phyloP scores from a whole-genome alignment of 2,113 vertebrate genomes.

The Platysternon megacephalum region DNA sequence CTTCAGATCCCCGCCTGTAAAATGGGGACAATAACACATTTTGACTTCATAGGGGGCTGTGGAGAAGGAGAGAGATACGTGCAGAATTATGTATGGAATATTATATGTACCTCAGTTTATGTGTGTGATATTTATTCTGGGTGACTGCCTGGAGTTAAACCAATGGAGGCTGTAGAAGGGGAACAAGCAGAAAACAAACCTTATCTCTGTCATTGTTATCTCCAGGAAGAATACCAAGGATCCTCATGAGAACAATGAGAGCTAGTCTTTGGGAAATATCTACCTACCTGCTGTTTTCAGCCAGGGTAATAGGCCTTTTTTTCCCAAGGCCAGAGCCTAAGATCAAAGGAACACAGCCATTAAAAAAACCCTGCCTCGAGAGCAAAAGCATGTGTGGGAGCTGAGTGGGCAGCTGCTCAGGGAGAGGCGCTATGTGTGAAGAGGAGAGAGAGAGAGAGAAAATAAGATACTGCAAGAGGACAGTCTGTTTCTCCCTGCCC shows the following conservation, averaged over 20 bases:
- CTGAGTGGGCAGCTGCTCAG: neutral
- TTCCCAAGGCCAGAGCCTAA: neutral
- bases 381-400: neutral
- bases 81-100: neutral
- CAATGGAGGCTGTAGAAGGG: too few relatives aligned
- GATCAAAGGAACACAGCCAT: neutral
- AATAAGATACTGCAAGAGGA: neutral
- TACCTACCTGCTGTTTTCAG: too few relatives aligned
- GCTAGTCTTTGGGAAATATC: too few relatives aligned
- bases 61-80: neutral
- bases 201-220: too few relatives aligned
- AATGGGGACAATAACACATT: neutral
- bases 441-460: neutral
- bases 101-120: neutral
- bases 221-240: too few relatives aligned
- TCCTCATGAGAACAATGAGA: too few relatives aligned
- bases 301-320: too few relatives aligned
- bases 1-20: neutral
- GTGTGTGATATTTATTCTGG: neutral
- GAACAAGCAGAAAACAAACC: too few relatives aligned
- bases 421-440: neutral
- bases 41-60: neutral
- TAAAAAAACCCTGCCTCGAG: neutral
- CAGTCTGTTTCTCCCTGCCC: neutral
- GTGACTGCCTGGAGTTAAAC: neutral